phyloP scores from a whole-genome alignment of 2,113 vertebrate species.

The Bucco capensis region DNA sequence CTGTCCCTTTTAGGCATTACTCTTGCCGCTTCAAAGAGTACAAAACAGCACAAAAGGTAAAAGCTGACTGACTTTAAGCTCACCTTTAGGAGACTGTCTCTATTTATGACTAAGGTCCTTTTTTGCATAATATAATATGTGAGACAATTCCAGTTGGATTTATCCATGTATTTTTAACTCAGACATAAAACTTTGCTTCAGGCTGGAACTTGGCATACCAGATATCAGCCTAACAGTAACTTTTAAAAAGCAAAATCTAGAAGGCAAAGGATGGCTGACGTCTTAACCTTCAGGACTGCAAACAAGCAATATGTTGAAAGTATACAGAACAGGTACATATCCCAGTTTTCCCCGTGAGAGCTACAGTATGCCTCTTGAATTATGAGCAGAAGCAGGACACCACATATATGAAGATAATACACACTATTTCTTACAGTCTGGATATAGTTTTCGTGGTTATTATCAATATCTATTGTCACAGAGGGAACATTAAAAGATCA shows the following conservation, averaged over 20 bases:
- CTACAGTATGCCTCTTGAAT: not conserved
- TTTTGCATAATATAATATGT: conserved; percentile 70
- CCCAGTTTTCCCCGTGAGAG: not conserved
- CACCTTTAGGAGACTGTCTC: conserved; percentile 35
- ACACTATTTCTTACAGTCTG: not conserved
- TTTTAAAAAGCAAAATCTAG: not conserved
- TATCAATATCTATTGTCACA: not conserved
- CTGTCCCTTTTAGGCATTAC: not conserved
- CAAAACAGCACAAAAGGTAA: conserved; percentile 17
- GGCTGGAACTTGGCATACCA: conserved; percentile 42
- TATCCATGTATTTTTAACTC: conserved; percentile 70
- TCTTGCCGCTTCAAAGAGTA: not conserved
- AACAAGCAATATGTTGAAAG: not conserved
- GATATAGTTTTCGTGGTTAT: not conserved
- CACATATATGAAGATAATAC: not conserved
- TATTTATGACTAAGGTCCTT: conserved; percentile 48
- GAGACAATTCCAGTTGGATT: conserved; percentile 63
- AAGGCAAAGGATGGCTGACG: not conserved
- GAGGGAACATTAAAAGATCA: not conserved
- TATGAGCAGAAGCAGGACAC: not conserved
- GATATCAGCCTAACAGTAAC: conserved; percentile 18
- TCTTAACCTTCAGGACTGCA: not conserved
- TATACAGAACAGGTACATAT: not conserved
- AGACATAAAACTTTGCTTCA: conserved; percentile 63
- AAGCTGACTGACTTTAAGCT: not conserved